Base-by-base conservation (phyloP, 1,140 invertebrate species). In the Trissolcus basalis region DNA sequence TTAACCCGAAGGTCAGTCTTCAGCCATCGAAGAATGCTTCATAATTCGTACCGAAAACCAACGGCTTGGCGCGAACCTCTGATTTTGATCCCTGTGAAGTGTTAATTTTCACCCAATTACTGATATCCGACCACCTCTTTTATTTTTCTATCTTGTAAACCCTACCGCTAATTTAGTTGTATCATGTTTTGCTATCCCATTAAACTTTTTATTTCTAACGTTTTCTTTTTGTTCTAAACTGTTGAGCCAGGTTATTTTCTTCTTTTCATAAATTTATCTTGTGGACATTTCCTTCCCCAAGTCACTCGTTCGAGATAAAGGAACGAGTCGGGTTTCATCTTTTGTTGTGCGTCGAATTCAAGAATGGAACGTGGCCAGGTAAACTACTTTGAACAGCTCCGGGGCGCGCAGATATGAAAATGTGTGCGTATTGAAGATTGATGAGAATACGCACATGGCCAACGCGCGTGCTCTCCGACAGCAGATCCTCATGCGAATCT, bases 1-100 rank as follows among this genome's bases (percentile, higher is more conserved):
- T 85, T 83, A 85, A 83, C 78, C 82, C 63, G 36, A 73, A 77
- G 83, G 82, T 83, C 81, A 83, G 64, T 78, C 77, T 76, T 81
- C 77, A 60, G 47, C 71, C 65, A 54, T 72, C 56, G 67, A 59
- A 72, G 59, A 13, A 74, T 13, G 50, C 54, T 12, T 73, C 44
- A 49, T 60, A 59, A 80, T 80, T 80, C 69, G 39, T 63, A 27
- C 44, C 68, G 63, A 67, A 73, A 69, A 71, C 54, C 45, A 48
- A 73, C 67, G 69, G 67, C 59, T 73, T 44, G 44, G 36, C n/a
- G 12, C 14, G 11, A 55, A 70, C 35, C 73, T 3, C n/a, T 61
- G 35, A 67, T 60, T 71, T 71, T 55, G 49, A 49, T 63, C 9
- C 48, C 27, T 10, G 19, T 36, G 14, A 70, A 59, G 60, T 77